Percentiles rank a stretch among this genome's conserved stretches.
phyloP scores from a whole-genome alignment of 2,797 vertebrate species.

The Sebastes minor region DNA sequence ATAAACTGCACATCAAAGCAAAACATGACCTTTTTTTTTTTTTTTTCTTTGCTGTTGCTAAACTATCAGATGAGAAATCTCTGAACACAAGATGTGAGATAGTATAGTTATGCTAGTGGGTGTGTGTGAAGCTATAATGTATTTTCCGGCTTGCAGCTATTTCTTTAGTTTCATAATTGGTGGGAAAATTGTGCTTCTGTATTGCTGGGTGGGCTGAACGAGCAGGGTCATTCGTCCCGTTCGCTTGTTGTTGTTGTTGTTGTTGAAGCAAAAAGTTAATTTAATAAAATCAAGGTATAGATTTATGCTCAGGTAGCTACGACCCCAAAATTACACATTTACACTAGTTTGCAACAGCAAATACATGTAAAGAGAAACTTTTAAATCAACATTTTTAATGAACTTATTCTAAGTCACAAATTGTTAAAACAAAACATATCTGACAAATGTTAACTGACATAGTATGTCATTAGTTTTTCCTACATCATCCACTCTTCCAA shows the following conservation, averaged over 20 bases:
- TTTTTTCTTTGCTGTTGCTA: constrained; percentile 17
- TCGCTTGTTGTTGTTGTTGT: background rate
- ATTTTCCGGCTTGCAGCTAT: constrained; percentile 10
- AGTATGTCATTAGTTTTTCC: background rate
- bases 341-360: background rate
- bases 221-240: background rate
- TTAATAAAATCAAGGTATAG: background rate
- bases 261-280: background rate
- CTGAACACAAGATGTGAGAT: constrained; percentile 8
- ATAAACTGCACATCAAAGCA: constrained; percentile 29
- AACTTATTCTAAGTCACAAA: background rate
- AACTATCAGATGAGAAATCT: constrained; percentile 13
- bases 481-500: background rate
- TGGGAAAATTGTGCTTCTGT: constrained; percentile 3
- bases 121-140: background rate
- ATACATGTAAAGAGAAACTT: background rate
- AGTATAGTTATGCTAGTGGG: constrained; percentile 1
- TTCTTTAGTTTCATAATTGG: background rate
- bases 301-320: background rate
- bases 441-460: background rate
- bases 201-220: background rate
- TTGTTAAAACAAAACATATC: background rate
- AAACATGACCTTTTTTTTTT: constrained; percentile 11
- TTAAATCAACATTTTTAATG: background rate
- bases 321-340: background rate